These are phyloP conservation scores for Leptopilina clavipes DNA, from an alignment of 1,140 invertebrate species.

Conservation along the genomic window DNA sequence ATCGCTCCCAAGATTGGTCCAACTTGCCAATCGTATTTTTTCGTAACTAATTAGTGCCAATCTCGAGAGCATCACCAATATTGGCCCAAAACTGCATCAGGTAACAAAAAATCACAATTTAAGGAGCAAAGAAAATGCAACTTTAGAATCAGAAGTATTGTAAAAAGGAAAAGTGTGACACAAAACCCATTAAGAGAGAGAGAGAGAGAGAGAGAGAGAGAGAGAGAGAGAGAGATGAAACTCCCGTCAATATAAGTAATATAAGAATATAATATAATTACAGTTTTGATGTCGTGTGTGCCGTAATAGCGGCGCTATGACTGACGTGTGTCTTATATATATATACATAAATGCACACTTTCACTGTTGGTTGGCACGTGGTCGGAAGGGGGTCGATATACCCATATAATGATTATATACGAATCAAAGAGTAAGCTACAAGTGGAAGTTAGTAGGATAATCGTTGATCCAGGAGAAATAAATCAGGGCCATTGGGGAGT, in stretches of 20 bases:
- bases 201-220: neutral
- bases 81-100: too few species aligned
- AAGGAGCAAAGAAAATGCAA: too few species aligned
- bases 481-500: slow-evolving; percentile 21
- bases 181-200: too few species aligned
- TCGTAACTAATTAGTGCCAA: too few species aligned
- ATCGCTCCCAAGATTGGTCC: too few species aligned
- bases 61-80: too few species aligned
- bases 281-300: slow-evolving; percentile 54
- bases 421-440: slow-evolving; percentile 12
- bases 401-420: slow-evolving; percentile 23
- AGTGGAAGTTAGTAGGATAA: slow-evolving; percentile 18
- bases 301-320: slow-evolving; percentile 61
- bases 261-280: slow-evolving; percentile 51
- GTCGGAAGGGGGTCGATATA: slow-evolving; percentile 30
- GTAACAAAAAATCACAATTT: too few species aligned
- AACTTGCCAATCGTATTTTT: too few species aligned
- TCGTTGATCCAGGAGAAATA: slow-evolving; percentile 7
- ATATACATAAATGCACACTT: slow-evolving; percentile 57
- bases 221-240: slow-evolving; percentile 39
- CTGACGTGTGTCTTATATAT: slow-evolving; percentile 50
- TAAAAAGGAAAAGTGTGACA: too few species aligned
- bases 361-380: slow-evolving; percentile 57
- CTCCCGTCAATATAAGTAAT: slow-evolving; percentile 31
- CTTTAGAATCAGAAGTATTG: too few species aligned